A percentile compares a stretch with the other conserved stretches of the same genome.
Conservation (phyloP, 1,140 invertebrate genomes). For the Drosophila parabipectinata region DNA sequence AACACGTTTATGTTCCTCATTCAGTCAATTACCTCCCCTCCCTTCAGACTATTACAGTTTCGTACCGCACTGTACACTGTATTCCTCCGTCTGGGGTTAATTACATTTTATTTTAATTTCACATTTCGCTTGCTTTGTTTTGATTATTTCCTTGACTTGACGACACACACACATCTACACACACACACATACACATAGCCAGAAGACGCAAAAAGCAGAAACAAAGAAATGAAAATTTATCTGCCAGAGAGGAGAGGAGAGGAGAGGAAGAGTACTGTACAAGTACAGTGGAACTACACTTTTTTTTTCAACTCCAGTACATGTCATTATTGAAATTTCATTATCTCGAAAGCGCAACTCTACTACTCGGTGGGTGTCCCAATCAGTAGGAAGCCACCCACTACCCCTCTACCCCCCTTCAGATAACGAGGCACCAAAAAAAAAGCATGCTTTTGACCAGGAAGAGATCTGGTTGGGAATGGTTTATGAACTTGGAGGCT, state of each 20-base stretch:
- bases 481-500: too few relatives aligned
- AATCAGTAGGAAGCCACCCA: too few relatives aligned
- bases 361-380: neutral
- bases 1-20: too few relatives aligned
- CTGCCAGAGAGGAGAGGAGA: constrained; percentile 16
- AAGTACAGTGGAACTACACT: too few relatives aligned
- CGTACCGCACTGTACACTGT: too few relatives aligned
- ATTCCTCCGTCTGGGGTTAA: constrained; percentile 4
- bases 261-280: neutral
- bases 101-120: constrained; percentile 37
- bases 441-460: neutral
- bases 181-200: neutral
- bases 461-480: too few relatives aligned
- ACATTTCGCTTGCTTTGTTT: constrained; percentile 33
- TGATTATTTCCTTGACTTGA: constrained; percentile 32
- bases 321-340: constrained; percentile 30
- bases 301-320: neutral
- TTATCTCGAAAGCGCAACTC: constrained; percentile 25
- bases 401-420: neutral
- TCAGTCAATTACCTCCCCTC: too few relatives aligned
- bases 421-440: too few relatives aligned
- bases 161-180: neutral
- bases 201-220: constrained; percentile 4
- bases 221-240: constrained; percentile 44
- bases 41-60: neutral